Evolutionary conservation across 2,888 invertebrate genomes (phyloP), one percentile per base, ranked within the genome.

Genomic region (Rapana venosa): DNA sequence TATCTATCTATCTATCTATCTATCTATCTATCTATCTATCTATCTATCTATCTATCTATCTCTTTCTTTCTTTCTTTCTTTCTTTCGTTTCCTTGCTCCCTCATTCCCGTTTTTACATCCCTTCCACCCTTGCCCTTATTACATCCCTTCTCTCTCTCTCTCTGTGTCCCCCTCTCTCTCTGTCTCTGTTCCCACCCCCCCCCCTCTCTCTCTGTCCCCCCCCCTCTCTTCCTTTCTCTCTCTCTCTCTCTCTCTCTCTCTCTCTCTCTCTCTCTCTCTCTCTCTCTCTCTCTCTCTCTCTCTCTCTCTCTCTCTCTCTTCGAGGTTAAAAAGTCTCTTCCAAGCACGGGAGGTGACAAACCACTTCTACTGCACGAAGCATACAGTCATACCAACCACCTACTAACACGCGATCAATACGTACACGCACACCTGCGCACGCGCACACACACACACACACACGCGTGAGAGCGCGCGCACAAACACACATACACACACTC

Each of bases 241-340:
- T 74, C 26, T 74, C n/a, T 74, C 70, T 74, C 70, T 70, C n/a
- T 74, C 70, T 74, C 70, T 74, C 70, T 74, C n/a, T 74, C 70
- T 74, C 70, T 26, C 70, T n/a, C 70, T 26, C n/a, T n/a, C n/a
- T 8, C 47, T 47, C 47, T 47, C 47, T 47, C 47, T 47, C 47
- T 47, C 47, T 47, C 47, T n/a, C 70, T 74, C 70, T 74, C 70
- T 74, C 70, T 74, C 26, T 74, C n/a, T 74, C 70, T 74, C 70
- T 70, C n/a, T 74, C 70, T 74, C 70, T 74, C 70, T 74, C n/a
- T 74, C 70, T 74, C 70, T 26, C 70, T n/a, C 70, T 26, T 5
- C 20, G 26, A 74, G 4, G 70, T 74, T n/a, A 61, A 74, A 74
- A 61, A 74, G n/a, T 26, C 70, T 74, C 70, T 74, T 74, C 26